A percentile compares a stretch with the other conserved stretches of the same genome.
Conservation (phyloP, 2,888 invertebrate species). For the Parasteatoda lunata region DNA sequence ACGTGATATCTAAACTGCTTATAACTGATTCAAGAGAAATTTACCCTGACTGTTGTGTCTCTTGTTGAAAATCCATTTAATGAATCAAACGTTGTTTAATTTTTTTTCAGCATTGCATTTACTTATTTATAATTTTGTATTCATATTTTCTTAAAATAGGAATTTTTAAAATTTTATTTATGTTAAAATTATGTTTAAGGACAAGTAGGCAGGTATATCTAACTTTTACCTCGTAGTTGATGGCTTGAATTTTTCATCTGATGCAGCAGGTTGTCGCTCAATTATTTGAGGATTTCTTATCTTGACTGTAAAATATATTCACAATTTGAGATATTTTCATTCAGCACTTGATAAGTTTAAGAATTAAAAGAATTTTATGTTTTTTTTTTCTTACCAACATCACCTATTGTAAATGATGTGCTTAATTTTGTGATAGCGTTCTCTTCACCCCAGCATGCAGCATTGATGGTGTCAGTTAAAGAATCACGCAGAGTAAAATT, state of each 20-base stretch:
- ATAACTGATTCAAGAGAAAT: no score
- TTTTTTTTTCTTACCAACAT: slow-evolving; percentile 53
- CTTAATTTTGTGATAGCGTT: slow-evolving; percentile 23
- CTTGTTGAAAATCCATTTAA: no score
- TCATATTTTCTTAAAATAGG: no score
- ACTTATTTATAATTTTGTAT: no score
- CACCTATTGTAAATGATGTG: slow-evolving; percentile 52
- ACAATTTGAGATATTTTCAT: background rate
- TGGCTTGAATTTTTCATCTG: slow-evolving; percentile 58
- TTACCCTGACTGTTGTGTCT: no score
- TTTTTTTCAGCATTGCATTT: no score
- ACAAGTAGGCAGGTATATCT: background rate
- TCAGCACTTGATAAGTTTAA: no score
- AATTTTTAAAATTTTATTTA: no score
- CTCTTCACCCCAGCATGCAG: slow-evolving; percentile 66
- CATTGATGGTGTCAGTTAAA: slow-evolving; percentile 65
- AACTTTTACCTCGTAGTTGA: slow-evolving; percentile 35
- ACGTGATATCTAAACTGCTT: no score
- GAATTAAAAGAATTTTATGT: background rate
- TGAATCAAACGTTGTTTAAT: no score
- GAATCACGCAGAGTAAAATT: slow-evolving; percentile 67
- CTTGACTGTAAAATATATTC: slow-evolving; percentile 40
- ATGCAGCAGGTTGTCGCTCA: slow-evolving; percentile 31
- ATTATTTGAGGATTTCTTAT: slow-evolving; percentile 64
- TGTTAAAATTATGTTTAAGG: background rate